Conservation (phyloP, 2,113 vertebrate species). For the Prunella himalayana region DNA sequence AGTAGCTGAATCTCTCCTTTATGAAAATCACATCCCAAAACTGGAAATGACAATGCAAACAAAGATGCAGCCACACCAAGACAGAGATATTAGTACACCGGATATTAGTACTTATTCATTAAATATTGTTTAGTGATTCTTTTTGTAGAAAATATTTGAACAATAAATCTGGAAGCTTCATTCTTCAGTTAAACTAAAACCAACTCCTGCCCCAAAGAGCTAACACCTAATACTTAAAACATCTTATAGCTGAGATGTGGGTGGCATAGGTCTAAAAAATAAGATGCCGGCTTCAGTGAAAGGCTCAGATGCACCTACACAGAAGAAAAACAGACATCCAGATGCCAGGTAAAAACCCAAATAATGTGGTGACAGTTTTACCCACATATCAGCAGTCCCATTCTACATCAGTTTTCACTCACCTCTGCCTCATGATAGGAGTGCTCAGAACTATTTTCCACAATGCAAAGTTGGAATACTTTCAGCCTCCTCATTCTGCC, state of each 20-base stretch:
- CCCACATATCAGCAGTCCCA: not conserved
- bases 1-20: not conserved
- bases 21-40: not conserved
- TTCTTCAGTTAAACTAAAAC: too few species aligned
- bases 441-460: not conserved
- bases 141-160: too few species aligned
- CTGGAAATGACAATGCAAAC: not conserved
- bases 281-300: not conserved
- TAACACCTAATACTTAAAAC: not conserved
- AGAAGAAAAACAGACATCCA: not conserved
- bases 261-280: not conserved
- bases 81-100: not conserved
- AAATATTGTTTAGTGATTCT: not conserved
- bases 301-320: not conserved
- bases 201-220: not conserved
- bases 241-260: not conserved
- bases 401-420: not conserved
- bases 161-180: too few species aligned
- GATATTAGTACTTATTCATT: not conserved
- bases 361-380: not conserved
- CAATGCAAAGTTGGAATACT: not conserved
- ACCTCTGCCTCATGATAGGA: not conserved
- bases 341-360: not conserved
- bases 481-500: not conserved
- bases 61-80: not conserved